Conservation (phyloP, 2,888 invertebrate species). For the Mimas tiliae region DNA sequence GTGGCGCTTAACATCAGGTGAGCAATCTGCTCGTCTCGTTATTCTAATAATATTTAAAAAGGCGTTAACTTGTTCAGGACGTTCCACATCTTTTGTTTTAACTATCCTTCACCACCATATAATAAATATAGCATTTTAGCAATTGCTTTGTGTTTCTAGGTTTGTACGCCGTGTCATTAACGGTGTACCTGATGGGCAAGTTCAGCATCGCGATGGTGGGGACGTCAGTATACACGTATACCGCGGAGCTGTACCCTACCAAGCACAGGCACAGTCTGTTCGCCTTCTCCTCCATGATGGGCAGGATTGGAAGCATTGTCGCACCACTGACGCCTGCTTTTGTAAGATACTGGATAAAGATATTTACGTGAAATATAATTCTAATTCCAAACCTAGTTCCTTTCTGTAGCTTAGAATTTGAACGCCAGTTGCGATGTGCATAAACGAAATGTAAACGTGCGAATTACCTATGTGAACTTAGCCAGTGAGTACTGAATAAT, state of each 20-base stretch:
- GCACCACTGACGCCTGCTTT: slow-evolving; percentile 88
- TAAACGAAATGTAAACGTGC: too few relatives aligned
- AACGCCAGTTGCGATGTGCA: too few relatives aligned
- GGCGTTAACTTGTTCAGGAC: too few relatives aligned
- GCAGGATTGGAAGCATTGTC: slow-evolving; percentile 87
- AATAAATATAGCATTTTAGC: background rate
- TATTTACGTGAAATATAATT: too few relatives aligned
- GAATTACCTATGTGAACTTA: too few relatives aligned
- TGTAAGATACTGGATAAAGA: slow-evolving; percentile 77
- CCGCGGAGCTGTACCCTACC: slow-evolving; percentile 88
- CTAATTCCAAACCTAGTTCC: too few relatives aligned
- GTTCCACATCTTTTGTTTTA: too few relatives aligned
- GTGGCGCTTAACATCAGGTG: too few relatives aligned
- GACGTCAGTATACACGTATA: slow-evolving; percentile 87
- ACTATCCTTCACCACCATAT: background rate
- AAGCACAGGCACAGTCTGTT: slow-evolving; percentile 87
- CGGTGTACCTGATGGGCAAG: slow-evolving; percentile 86
- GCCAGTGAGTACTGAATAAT: too few relatives aligned
- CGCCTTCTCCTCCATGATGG: slow-evolving; percentile 88
- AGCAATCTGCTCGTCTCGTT: too few relatives aligned
- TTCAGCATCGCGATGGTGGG: slow-evolving; percentile 87
- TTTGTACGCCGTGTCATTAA: slow-evolving; percentile 66
- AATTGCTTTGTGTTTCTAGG: slow-evolving; percentile 45
- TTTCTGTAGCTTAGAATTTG: too few relatives aligned
- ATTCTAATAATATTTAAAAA: too few relatives aligned